Evolutionary conservation across 2,888 invertebrate genomes (phyloP).

Genomic region (Drosophila antonietae): DNA sequence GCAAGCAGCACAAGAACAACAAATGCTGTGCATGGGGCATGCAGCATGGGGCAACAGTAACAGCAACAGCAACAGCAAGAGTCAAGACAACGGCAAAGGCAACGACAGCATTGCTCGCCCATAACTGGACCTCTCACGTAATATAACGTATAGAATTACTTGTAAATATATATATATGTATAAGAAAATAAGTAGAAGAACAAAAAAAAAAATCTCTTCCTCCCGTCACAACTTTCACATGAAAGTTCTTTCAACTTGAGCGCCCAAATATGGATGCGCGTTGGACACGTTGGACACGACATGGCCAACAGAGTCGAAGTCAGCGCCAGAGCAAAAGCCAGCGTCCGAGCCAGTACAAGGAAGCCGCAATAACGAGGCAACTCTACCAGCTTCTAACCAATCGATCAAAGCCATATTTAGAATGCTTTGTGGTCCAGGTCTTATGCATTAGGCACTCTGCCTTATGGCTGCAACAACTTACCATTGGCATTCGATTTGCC

Average conservation of each 20-base stretch:
- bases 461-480: conserved; percentile 51
- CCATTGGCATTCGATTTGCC: conserved; percentile 66
- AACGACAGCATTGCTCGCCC: conserved; percentile 68
- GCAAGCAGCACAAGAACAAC: conserved; percentile 19
- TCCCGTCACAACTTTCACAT: conserved; percentile 81
- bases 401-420: conserved; percentile 78
- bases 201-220: conserved; percentile 63
- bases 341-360: conserved; percentile 14
- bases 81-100: conserved; percentile 45
- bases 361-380: conserved; percentile 61
- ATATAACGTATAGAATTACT: conserved; percentile 77
- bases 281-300: conserved; percentile 56
- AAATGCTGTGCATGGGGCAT: conserved; percentile 34
- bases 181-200: conserved; percentile 20
- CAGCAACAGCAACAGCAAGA: conserved; percentile 36
- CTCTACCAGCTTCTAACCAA: conserved; percentile 58
- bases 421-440: conserved; percentile 36
- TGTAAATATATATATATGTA: conserved; percentile 44
- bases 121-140: conserved; percentile 81
- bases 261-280: conserved; percentile 74
- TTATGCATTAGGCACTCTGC: conserved; percentile 35
- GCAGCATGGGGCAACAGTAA: conserved; percentile 32
- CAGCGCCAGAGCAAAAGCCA: not conserved
- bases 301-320: conserved; percentile 18
- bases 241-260: conserved; percentile 81